Conservation (phyloP, 2,888 invertebrate genomes). For the Acanthosepion lycidas region DNA sequence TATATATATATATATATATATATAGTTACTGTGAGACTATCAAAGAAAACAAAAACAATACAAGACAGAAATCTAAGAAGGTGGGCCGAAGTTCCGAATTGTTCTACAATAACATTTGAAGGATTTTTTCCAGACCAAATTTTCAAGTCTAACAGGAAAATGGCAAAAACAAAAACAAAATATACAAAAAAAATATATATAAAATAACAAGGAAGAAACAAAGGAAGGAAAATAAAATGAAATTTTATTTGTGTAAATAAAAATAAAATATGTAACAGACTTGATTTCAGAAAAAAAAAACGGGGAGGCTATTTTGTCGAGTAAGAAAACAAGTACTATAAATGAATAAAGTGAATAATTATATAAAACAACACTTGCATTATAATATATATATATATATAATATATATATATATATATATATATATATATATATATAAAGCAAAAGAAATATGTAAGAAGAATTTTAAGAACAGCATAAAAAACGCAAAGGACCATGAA, state of each 20-base stretch:
- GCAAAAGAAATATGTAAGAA: not conserved
- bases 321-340: not conserved
- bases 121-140: not conserved
- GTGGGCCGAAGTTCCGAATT: not conserved
- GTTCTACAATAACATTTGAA: not conserved
- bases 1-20: not conserved
- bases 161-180: not conserved
- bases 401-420: slow-evolving; percentile 25
- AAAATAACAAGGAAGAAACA: not conserved
- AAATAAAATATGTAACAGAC: not conserved
- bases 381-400: not conserved
- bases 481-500: not conserved
- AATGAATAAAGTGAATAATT: not conserved
- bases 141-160: not conserved
- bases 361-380: not conserved
- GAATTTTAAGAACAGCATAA: not conserved
- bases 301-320: not conserved
- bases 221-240: not conserved
- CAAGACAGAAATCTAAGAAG: not conserved
- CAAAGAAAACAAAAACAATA: not conserved
- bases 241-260: not conserved
- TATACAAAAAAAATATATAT: not conserved
- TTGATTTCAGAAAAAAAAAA: not conserved
- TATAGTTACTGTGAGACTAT: not conserved
- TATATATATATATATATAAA: not conserved